Base-by-base conservation (phyloP, 2,797 vertebrate genomes). In the Anguilla megastoma region DNA sequence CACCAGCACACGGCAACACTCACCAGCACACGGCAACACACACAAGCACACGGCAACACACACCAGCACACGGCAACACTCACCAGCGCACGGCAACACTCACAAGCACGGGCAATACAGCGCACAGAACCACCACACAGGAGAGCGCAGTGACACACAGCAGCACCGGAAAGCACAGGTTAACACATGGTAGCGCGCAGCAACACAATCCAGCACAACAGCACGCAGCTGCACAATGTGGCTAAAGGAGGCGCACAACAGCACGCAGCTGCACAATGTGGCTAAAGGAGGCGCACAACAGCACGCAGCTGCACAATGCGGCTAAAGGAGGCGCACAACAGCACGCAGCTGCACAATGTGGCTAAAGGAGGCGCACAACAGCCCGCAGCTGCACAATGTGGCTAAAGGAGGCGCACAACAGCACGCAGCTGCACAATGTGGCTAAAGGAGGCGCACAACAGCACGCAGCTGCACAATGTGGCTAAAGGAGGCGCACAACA, bases 371-470 rank as follows among this genome's bases (percentile, higher is more conserved):
- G 36, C 36, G 36, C 36, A 36, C 36, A 36, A 36, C 36, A 36
- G 36, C 36, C 2, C 36, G 2, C 36, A 36, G 36, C 36, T 41
- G 36, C 36, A 41, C 36, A 41, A 41, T 41, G 36, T 3, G 36
- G 36, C 36, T 41, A 41, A 41, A 41, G 36, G 36, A 41, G 36
- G 36, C 2, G 36, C 66, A 69, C 66, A 69, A 27, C 6, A 69
- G 4, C 71, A 76, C 10, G 6, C 71, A 36, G 12, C 12, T 2
- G 33, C 33, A 76, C 52, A 89, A 45, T 54, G 54, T 66, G 18
- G 71, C 60, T 87, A 71, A 87, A 24, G 71, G 5, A 71, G 63
- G 88, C 84, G 86, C 5, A 60, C 54, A 85, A n/a, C 30, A 33
- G 30, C 30, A 41, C 84, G 36, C 56, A 45, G 14, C n/a, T 2